These are phyloP conservation scores for Chelidonichthys spinosus DNA, from an alignment of 2,797 vertebrate genomes.

Conservation along the genomic window DNA sequence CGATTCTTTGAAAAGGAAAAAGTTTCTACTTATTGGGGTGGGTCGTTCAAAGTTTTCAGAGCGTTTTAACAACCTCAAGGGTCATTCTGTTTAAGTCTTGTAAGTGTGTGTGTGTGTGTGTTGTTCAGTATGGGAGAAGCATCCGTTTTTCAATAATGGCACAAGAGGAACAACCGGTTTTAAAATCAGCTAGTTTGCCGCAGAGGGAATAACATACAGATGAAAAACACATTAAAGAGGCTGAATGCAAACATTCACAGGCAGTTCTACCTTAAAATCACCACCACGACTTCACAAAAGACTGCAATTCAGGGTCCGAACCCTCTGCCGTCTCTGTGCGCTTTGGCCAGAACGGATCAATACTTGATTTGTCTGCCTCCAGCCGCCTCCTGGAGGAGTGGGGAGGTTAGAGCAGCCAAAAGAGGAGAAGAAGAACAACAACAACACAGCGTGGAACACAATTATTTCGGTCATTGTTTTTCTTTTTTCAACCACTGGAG, in stretches of 20 bases:
- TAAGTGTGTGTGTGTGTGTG: background rate
- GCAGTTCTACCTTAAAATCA: background rate
- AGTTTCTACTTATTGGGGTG: conserved; percentile 2
- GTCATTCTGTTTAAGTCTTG: background rate
- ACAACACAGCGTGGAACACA: conserved; percentile 2
- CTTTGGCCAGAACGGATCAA: conserved; percentile 23
- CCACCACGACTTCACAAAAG: conserved; percentile 1
- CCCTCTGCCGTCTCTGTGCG: background rate
- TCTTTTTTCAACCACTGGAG: background rate
- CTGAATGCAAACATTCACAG: background rate
- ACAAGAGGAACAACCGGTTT: background rate
- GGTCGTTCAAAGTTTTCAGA: conserved; percentile 3
- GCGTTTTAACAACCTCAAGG: background rate
- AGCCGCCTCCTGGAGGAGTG: conserved; percentile 18
- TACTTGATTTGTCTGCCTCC: conserved; percentile 29
- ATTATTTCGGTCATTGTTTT: background rate
- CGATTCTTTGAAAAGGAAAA: conserved; percentile 20
- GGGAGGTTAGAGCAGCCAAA: conserved; percentile 21
- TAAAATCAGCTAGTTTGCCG: background rate
- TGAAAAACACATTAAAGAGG: background rate
- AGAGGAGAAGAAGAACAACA: conserved; percentile 1
- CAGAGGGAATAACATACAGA: background rate
- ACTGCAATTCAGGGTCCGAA: conserved; percentile 5
- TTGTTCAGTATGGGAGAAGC: conserved; percentile 5
- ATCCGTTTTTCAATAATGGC: no score